Evolutionary conservation across 2,113 vertebrate genomes (phyloP).

Genomic region (Sander lucioperca): DNA sequence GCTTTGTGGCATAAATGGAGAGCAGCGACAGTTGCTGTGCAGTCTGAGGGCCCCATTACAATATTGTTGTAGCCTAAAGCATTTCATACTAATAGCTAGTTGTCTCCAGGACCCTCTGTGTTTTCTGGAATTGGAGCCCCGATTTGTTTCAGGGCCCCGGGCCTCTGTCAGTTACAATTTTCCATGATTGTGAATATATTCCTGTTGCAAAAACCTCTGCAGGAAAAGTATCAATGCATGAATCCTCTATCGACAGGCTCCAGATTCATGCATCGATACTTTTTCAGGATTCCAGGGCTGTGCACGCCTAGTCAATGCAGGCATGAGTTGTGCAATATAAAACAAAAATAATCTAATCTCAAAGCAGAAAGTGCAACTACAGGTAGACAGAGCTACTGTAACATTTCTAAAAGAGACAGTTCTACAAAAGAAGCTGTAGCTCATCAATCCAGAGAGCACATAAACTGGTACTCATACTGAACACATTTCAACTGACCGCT

Average conservation of each 20-base stretch:
- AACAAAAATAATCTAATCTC: conserved; percentile 34
- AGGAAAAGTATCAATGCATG: conserved; percentile 51
- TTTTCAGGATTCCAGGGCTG: not conserved
- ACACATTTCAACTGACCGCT: conserved; percentile 27
- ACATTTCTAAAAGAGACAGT: not conserved
- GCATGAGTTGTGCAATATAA: conserved; percentile 14
- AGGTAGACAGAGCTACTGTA: conserved; percentile 5
- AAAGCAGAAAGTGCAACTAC: conserved; percentile 11
- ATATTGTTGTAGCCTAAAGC: conserved; percentile 59
- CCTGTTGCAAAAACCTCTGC: conserved; percentile 23
- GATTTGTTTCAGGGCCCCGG: conserved; percentile 54
- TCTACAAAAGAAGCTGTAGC: not conserved
- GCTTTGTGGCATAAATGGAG: conserved; percentile 37
- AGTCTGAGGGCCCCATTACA: conserved; percentile 40
- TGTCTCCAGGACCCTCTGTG: conserved; percentile 45
- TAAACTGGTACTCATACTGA: conserved; percentile 14
- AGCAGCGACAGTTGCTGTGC: conserved; percentile 21
- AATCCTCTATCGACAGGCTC: conserved; percentile 5
- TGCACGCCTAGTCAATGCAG: conserved; percentile 20
- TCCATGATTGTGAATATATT: conserved; percentile 49
- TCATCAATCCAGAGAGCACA: conserved; percentile 26
- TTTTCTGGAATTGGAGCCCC: conserved; percentile 60
- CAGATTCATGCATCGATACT: too few relatives aligned
- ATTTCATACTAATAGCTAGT: conserved; percentile 49
- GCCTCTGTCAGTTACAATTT: conserved; percentile 68